phyloP scores from a whole-genome alignment of 2,797 vertebrate genomes.

The Enteromius radiatus region DNA sequence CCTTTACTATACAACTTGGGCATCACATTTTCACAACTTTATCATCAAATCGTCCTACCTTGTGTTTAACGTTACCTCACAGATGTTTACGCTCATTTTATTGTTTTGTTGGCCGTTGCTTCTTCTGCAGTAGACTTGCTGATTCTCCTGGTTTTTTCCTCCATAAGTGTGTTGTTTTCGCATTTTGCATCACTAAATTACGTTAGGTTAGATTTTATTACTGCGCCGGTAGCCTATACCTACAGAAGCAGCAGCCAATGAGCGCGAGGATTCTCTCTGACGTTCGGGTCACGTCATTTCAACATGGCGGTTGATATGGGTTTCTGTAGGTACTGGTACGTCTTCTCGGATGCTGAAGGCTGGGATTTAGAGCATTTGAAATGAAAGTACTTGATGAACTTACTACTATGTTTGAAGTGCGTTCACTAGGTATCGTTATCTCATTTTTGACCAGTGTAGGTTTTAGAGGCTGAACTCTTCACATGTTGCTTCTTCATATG shows the following conservation, averaged over 20 bases:
- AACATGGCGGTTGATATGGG: no score
- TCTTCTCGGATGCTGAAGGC: no score
- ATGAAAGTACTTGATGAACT: no score
- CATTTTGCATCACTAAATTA: background rate
- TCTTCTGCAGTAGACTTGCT: background rate
- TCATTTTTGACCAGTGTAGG: no score
- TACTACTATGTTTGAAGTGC: no score
- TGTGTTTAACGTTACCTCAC: background rate
- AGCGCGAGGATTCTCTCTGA: background rate
- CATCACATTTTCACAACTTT: background rate
- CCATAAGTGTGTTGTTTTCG: background rate
- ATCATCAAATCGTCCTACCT: background rate
- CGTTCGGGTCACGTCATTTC: no score
- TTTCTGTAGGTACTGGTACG: no score
- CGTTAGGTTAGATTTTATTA: background rate
- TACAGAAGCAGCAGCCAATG: background rate
- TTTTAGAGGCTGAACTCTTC: no score
- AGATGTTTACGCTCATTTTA: background rate
- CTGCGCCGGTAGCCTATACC: background rate
- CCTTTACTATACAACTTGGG: background rate
- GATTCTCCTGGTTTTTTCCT: background rate
- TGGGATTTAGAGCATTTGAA: no score
- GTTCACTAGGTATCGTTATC: no score
- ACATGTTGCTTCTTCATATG: no score
- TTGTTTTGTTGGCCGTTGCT: background rate